Base-by-base conservation (phyloP, 1,140 invertebrate genomes). In the Ectropis grisescens region DNA sequence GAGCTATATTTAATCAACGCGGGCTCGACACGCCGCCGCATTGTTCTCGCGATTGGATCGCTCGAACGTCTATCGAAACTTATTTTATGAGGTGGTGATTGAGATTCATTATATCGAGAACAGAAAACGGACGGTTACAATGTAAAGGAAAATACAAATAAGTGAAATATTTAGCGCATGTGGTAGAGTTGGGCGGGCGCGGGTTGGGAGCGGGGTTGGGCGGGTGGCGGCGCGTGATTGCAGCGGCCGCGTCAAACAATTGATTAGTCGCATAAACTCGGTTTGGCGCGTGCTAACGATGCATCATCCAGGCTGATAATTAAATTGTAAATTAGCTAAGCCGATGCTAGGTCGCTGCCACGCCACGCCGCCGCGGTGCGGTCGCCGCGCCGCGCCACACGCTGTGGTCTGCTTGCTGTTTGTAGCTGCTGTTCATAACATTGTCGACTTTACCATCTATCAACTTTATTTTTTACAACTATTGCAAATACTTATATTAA, bases 321-420 rank as follows among this genome's bases (percentile, higher is more conserved):
- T 78, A 78, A 78, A 81, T 81, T 81, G 72, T 78, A 74, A 76
- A 81, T 81, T 81, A 81, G 76, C 70, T 80, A 78, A 80, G 71
- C 67, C 50, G 68, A 62, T 64, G 67, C 55, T 61, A 67, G 62
- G 53, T 68, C 58, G 49, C 58, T 50, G 55, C 56, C 54, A 34
- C 46, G 41, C 57, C 48, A 48, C 39, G 50, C 39, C 14, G 43
- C 47, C 50, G 48, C 54, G 55, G 52, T 62, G 43, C 37, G 45
- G 38, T 46, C 35, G 40, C 25, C 25, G n/a, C n/a, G 23, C 38
- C 53, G 37, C 54, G 33, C 19, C 4, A 4, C 9, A 4, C 19
- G 19, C 9, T 22, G 19, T 22, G 19, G 19, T 22, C 19, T 4
- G 19, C 19, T 22, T 37, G 41, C 35, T 52, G 32, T 51, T 51